These are phyloP conservation scores for Camponotus vicinus DNA, from an alignment of 1,140 invertebrate genomes.

Conservation along the genomic window DNA sequence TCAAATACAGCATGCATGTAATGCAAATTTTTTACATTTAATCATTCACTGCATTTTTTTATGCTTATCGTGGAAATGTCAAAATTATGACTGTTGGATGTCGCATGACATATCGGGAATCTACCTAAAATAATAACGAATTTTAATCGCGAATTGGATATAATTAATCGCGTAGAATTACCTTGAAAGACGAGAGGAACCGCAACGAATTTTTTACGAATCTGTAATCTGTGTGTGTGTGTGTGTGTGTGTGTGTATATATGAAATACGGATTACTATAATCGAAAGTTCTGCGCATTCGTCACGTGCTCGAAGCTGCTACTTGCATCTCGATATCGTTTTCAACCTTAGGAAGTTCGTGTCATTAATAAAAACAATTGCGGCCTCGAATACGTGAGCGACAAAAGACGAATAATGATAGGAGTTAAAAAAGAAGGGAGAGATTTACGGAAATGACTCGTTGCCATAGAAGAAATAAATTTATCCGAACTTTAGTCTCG, in stretches of 20 bases:
- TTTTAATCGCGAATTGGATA: neutral
- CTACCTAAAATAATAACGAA: neutral
- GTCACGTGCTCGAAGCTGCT: neutral
- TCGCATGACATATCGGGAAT: neutral
- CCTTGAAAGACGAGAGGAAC: no score
- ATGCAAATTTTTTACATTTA: neutral
- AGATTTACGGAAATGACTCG: conserved; percentile 13
- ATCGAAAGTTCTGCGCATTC: neutral
- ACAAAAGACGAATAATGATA: neutral
- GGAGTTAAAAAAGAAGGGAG: neutral
- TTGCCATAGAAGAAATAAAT: conserved; percentile 8
- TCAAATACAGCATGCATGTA: no score
- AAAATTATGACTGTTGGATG: neutral
- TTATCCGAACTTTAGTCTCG: neutral
- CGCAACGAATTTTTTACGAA: no score
- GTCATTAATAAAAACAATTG: conserved; percentile 36
- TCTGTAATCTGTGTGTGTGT: neutral
- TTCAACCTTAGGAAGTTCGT: neutral
- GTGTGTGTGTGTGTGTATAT: neutral
- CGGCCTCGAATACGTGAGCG: neutral
- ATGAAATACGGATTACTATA: neutral
- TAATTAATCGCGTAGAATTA: no score
- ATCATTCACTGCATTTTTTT: neutral
- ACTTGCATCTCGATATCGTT: neutral
- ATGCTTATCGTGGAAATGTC: neutral